Percentiles rank a stretch among this genome's conserved stretches.
Evolutionary conservation across 2,888 invertebrate genomes (phyloP).

Genomic region (Bruchidius siliquastri): DNA sequence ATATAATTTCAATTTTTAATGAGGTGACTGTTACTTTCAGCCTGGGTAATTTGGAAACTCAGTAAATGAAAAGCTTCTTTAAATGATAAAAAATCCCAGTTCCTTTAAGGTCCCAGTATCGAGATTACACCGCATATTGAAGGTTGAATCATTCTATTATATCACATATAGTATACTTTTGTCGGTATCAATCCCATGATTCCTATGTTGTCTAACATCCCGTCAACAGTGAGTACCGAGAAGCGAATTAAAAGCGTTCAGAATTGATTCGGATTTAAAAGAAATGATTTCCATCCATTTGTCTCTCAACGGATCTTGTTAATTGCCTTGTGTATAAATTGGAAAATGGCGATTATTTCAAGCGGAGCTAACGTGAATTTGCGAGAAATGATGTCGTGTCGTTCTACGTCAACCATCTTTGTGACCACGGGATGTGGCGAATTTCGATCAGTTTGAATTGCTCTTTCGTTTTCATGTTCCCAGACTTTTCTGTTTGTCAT

Average conservation of each 20-base stretch:
- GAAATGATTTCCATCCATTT: background rate
- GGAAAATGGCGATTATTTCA: background rate
- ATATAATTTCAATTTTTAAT: too few relatives aligned
- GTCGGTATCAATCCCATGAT: background rate
- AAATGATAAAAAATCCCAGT: too few relatives aligned
- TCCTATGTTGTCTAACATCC: background rate
- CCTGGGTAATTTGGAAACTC: too few relatives aligned
- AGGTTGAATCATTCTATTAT: too few relatives aligned
- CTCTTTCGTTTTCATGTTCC: too few relatives aligned
- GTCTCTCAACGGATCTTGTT: background rate
- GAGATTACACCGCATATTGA: too few relatives aligned
- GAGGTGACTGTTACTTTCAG: too few relatives aligned
- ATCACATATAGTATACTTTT: too few relatives aligned
- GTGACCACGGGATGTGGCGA: background rate
- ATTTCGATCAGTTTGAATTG: too few relatives aligned
- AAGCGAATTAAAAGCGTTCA: background rate
- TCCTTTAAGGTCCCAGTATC: too few relatives aligned
- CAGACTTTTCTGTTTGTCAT: too few relatives aligned
- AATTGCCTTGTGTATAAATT: background rate
- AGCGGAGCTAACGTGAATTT: background rate
- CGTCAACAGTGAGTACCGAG: background rate
- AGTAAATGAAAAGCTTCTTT: too few relatives aligned
- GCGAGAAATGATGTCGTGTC: background rate
- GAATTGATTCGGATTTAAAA: background rate
- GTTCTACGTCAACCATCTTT: background rate